Conservation (phyloP, 2,797 vertebrate genomes). For the Macrochelys suwanniensis region DNA sequence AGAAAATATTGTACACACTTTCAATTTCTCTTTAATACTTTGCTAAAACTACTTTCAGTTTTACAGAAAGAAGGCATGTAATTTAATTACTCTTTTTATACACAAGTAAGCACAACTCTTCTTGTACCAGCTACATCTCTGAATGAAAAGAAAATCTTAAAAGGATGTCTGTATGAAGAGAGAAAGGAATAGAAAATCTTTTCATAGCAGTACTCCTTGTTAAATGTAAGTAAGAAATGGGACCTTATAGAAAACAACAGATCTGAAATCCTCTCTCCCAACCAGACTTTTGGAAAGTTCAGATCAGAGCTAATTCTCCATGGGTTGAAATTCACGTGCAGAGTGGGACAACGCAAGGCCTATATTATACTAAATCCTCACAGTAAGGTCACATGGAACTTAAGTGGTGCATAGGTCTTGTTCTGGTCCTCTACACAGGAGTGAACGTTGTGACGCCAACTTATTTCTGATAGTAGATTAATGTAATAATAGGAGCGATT, state of each 20-base stretch:
- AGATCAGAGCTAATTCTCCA: background rate
- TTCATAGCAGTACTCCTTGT: background rate
- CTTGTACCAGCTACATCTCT: too few relatives aligned
- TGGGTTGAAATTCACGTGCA: background rate
- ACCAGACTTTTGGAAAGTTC: background rate
- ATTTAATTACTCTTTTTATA: too few relatives aligned
- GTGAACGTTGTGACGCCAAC: background rate
- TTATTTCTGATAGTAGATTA: background rate
- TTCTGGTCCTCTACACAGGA: too few relatives aligned
- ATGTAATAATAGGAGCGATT: background rate
- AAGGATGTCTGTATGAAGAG: background rate
- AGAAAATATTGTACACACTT: background rate
- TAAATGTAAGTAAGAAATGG: background rate
- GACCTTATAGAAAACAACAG: background rate
- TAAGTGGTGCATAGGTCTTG: background rate
- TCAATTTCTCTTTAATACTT: background rate
- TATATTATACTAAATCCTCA: background rate
- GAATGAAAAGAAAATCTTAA: background rate
- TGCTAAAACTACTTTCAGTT: background rate
- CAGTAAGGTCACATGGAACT: background rate
- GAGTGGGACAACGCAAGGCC: background rate
- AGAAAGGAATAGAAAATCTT: background rate
- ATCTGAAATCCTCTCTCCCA: background rate
- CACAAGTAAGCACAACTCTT: too few relatives aligned
- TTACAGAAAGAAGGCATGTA: conserved; percentile 26